phyloP scores from a whole-genome alignment of 2,797 vertebrate species.

The Eulemur rubriventer region DNA sequence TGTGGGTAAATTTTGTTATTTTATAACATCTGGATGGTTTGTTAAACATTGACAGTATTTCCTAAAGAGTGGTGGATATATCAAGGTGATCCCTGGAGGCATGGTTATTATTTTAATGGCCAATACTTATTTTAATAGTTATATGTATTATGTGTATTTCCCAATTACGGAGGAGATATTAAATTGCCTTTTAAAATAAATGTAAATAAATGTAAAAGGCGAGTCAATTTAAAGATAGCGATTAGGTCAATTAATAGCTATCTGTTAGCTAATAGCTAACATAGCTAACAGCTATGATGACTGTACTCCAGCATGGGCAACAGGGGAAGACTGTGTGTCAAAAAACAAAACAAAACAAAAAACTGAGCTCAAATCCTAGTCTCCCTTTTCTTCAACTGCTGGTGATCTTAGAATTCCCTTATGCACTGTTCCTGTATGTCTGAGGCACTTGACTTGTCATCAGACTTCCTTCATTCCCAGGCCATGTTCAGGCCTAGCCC shows the following conservation, averaged over 20 bases:
- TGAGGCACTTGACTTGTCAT: not conserved
- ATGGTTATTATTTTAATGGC: not conserved
- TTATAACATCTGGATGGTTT: not conserved
- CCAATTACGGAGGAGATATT: not conserved
- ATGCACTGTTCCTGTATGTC: not conserved
- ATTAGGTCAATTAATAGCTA: not conserved
- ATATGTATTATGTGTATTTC: not conserved
- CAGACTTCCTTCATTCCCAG: not conserved
- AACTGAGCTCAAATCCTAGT: not conserved
- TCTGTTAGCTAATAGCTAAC: too few relatives aligned
- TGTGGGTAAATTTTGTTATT: not conserved
- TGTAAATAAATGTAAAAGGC: not conserved
- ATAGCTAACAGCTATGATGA: not conserved
- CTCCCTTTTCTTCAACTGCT: not conserved
- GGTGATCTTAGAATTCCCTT: not conserved
- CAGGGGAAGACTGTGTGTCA: not conserved
- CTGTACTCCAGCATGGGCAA: not conserved
- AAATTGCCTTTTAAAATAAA: conserved; percentile 2
- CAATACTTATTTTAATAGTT: not conserved
- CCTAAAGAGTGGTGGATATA: not conserved
- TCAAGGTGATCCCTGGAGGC: not conserved
- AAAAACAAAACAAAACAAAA: not conserved
- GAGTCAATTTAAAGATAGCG: not conserved
- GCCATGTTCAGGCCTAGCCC: too few relatives aligned
- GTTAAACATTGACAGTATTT: not conserved